Evolutionary conservation across 2,888 invertebrate genomes (phyloP).

Genomic region (Bimastos eiseni): DNA sequence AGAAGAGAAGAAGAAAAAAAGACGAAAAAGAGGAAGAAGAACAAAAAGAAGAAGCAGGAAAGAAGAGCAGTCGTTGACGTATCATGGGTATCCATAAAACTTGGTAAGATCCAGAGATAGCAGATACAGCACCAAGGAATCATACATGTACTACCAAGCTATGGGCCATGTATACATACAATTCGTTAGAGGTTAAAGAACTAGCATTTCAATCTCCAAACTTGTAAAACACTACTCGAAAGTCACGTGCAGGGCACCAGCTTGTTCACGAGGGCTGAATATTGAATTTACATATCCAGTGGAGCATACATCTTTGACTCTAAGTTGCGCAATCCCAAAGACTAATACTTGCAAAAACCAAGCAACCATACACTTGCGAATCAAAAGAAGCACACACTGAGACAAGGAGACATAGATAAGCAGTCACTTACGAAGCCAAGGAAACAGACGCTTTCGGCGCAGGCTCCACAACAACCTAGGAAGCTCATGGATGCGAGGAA

Average conservation of each 20-base stretch:
- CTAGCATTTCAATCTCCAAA: no score
- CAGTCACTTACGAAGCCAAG: slow-evolving; percentile 34
- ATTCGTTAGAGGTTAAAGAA: no score
- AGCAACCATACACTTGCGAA: background rate
- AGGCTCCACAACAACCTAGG: slow-evolving; percentile 38
- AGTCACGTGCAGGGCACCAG: no score
- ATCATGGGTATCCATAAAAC: background rate
- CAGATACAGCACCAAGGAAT: background rate
- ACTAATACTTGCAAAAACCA: background rate
- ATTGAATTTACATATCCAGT: background rate
- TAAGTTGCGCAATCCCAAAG: background rate
- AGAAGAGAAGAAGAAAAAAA: background rate
- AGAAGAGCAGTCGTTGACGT: background rate
- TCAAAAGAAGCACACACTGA: background rate
- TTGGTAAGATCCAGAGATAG: background rate
- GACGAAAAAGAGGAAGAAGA: background rate
- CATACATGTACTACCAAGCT: background rate
- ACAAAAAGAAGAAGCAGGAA: background rate
- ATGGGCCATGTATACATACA: no score
- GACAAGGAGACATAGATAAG: background rate
- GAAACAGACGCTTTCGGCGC: slow-evolving; percentile 36
- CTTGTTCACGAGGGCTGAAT: no score
- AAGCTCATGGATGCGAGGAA: slow-evolving; percentile 34
- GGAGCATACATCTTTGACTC: background rate
- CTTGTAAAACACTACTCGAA: no score